Conservation (phyloP, 2,113 vertebrate genomes). For the Xenopus laevis region DNA sequence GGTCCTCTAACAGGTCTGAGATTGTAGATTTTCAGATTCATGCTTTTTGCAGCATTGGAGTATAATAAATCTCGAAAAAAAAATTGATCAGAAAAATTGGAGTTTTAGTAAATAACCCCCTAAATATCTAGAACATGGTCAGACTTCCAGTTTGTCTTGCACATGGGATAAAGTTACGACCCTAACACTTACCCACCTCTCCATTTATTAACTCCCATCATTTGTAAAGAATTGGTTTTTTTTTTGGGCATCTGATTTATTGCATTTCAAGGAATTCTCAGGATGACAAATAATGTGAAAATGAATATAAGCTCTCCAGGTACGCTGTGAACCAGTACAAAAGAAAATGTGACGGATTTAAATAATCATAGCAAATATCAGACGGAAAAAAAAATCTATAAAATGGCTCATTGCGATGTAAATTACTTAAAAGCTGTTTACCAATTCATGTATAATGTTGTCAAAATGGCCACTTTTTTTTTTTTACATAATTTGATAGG, state of each 20-base stretch:
- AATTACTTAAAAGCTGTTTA: slow-evolving; percentile 44
- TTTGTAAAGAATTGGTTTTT: not conserved
- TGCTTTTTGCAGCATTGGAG: too few relatives aligned
- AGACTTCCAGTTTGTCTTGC: too few relatives aligned
- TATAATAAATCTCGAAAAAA: too few relatives aligned
- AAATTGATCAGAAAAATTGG: too few relatives aligned
- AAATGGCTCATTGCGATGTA: slow-evolving; percentile 46
- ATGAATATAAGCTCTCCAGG: slow-evolving; percentile 32
- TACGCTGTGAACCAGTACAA: not conserved
- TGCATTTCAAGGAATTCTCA: not conserved
- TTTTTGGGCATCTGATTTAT: not conserved
- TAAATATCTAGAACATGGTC: too few relatives aligned
- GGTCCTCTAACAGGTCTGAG: too few relatives aligned
- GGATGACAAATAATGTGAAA: slow-evolving; percentile 31
- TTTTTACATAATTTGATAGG: slow-evolving; percentile 47
- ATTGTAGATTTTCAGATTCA: too few relatives aligned
- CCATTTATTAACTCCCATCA: too few relatives aligned
- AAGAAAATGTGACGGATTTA: slow-evolving; percentile 28
- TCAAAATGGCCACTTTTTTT: slow-evolving; percentile 39
- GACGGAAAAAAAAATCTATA: slow-evolving; percentile 43
- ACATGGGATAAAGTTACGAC: too few relatives aligned
- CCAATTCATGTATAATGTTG: slow-evolving; percentile 40
- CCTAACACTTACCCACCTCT: too few relatives aligned
- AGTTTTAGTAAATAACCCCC: too few relatives aligned
- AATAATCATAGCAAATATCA: slow-evolving; percentile 36